A percentile compares a stretch with the other conserved stretches of the same genome.
Conservation (phyloP, 1,140 invertebrate species). For the Drosophila sturtevanti region DNA sequence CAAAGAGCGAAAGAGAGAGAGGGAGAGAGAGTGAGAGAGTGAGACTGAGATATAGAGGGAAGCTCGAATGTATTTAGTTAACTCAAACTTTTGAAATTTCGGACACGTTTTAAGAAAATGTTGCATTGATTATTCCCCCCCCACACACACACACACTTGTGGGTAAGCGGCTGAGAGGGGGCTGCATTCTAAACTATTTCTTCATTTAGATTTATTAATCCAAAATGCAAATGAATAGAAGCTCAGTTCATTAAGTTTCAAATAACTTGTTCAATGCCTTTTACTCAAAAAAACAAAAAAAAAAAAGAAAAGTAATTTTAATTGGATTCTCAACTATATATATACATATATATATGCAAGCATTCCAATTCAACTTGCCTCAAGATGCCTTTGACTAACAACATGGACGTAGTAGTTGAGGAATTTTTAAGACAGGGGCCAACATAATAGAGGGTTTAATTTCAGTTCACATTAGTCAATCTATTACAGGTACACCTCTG, state of each 20-base stretch:
- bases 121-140: background rate
- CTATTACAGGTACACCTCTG: background rate
- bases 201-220: background rate
- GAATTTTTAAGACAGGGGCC: no score
- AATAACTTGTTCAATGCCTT: background rate
- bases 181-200: background rate
- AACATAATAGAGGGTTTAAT: background rate
- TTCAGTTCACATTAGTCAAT: background rate
- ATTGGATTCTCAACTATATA: constrained; percentile 15
- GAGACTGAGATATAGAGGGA: background rate
- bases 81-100: background rate
- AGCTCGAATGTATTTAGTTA: background rate
- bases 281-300: no score
- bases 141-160: no score
- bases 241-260: background rate
- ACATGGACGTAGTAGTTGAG: background rate
- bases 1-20: background rate
- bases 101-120: background rate
- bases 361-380: constrained; percentile 1
- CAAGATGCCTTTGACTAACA: background rate
- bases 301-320: constrained; percentile 14
- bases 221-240: background rate
- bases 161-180: no score
- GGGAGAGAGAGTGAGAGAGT: background rate
- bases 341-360: no score